Evolutionary conservation across 2,888 invertebrate species (phyloP), one percentile per base, ranked within the genome.

Genomic region (Paralinhomoeus sp.): DNA sequence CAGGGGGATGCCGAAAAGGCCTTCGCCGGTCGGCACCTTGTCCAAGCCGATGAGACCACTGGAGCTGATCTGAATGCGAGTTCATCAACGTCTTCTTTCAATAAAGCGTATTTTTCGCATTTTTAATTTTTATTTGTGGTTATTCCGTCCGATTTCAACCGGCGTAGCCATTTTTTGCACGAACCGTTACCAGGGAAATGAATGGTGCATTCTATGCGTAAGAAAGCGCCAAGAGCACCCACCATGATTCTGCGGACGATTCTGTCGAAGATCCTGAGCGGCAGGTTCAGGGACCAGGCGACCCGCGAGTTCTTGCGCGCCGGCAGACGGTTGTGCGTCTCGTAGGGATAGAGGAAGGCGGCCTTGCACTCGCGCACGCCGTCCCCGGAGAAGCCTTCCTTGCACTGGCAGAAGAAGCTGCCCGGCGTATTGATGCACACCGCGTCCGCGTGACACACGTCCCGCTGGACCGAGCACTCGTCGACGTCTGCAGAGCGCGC

Each of bases 381-480:
- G 41, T 59, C 58, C 18, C 54, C 58, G 40, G 49, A 48, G 48
- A 52, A 58, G 39, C 58, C 58, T 17, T 52, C 52, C 37, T 49
- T 48, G 40, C 60, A 60, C 43, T 57, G 53, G 45, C 59, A 59
- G 49, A 58, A 59, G 46, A 48, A 59, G 39, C 53, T 48, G n/a
- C 59, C 59, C 3, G 59, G 59, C 17, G 58, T 60, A 47, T 59
- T 59, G 13, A 53, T 54, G 47, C 59, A 59, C 15, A 49, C 42
- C 15, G 59, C 59, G 35, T 57, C 48, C 21, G 46, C 45, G 42
- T 59, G 59, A 41, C 59, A 59, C 21, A 52, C 51, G 24, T 49
- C 46, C 12, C 5, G 3, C 21, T 49, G 47, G 20, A 47, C 37
- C 17, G 47, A 44, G 45, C 59, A 59, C 42, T 59, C 59, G 42